Base-by-base conservation (phyloP, 2,888 invertebrate species). In the Eristalinus sepulchralis region DNA sequence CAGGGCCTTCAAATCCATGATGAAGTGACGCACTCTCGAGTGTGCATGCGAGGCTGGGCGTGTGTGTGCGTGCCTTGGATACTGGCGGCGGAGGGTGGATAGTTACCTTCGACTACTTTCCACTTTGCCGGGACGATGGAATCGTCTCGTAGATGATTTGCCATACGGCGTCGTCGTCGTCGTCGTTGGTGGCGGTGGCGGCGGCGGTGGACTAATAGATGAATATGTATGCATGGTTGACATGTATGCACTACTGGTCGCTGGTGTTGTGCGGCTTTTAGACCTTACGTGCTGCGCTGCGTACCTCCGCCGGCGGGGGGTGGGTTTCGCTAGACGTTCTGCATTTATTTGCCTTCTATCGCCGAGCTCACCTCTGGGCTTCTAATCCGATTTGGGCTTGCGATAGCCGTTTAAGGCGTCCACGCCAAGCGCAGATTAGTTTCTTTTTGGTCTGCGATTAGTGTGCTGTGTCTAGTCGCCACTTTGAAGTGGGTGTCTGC, bases 1-100 rank as follows among this genome's bases (percentile, higher is more conserved):
- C 33, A 81, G 75, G 75, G 59, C 70, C 75, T 81, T 34, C 34
- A 70, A 75, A 75, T 75, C 67, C 55, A 68, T 75, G 75, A 68
- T 75, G 63, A 62, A 81, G 63, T 67, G 75, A 81, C 67, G 80
- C 73, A 53, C 55, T 62, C 73, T 73, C 67, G 67, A 33, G 55
- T 17, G n/a, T 1, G 0, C 22, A 11, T 2, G 22, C n/a, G 66
- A 27, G 2, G 5, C 5, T 24, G 22, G 9, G n/a, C 8, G 47
- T 22, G 57, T 22, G 39, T 47, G n/a, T 47, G 39, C 17, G n/a
- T 47, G 17, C 17, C 47, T 8, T 47, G 47, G 47, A 47, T 17
- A 8, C 17, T 17, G 47, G 1, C 47, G 17, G 55, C 17, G 47
- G 1, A n/a, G 17, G 34, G 39, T 31, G 13, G 31, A 13, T 62